These are phyloP conservation scores for Fregetta grallaria DNA, from an alignment of 2,113 vertebrate species.

Conservation along the genomic window DNA sequence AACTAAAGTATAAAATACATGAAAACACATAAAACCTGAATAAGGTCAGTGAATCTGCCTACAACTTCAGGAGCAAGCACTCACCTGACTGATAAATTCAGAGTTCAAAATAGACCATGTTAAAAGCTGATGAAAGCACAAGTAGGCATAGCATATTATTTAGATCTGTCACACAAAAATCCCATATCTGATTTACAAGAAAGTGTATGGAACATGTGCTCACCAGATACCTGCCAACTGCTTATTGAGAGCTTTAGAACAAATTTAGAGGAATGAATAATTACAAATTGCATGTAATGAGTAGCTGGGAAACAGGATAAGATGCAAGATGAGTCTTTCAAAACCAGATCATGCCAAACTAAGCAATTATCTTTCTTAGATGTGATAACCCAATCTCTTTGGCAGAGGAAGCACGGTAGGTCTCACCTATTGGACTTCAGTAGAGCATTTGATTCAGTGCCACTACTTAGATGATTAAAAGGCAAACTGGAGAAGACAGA, in stretches of 20 bases:
- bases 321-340: background rate
- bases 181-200: background rate
- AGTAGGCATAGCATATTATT: background rate
- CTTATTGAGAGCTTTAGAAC: background rate
- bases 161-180: background rate
- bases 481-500: background rate
- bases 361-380: background rate
- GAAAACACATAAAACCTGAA: background rate
- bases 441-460: background rate
- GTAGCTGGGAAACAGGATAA: background rate
- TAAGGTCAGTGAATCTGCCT: background rate
- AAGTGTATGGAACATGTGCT: background rate
- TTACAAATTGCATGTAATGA: background rate
- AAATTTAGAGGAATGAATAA: constrained; percentile 1
- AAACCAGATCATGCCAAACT: background rate
- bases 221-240: background rate
- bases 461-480: background rate
- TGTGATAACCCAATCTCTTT: background rate
- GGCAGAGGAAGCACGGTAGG: background rate
- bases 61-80: background rate
- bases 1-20: background rate
- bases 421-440: background rate
- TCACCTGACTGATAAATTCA: background rate
- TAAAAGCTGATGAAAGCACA: background rate
- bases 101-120: background rate